phyloP scores from a whole-genome alignment of 2,797 vertebrate genomes.

The Tarsius wallacei region DNA sequence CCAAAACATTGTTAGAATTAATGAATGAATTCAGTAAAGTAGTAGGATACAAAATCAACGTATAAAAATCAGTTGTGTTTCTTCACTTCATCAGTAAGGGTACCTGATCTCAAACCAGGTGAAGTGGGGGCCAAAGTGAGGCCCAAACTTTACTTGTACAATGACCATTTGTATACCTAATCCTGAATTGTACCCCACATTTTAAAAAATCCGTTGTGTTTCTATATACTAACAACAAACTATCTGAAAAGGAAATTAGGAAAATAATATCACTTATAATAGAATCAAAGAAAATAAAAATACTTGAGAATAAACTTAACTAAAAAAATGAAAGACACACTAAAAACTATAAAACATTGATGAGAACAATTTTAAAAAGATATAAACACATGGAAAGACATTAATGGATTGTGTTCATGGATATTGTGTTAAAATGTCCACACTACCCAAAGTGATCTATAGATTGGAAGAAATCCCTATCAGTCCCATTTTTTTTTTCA shows the following conservation, averaged over 20 bases:
- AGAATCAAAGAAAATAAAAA: background rate
- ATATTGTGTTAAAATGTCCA: background rate
- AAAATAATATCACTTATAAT: background rate
- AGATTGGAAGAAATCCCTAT: background rate
- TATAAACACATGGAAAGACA: background rate
- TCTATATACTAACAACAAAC: background rate
- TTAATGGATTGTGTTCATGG: background rate
- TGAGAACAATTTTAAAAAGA: background rate
- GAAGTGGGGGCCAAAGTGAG: too few species aligned
- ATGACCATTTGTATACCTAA: too few species aligned
- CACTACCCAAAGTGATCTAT: background rate
- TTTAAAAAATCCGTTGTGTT: background rate
- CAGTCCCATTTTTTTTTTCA: background rate
- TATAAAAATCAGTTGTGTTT: background rate
- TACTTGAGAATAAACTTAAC: background rate
- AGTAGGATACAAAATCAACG: background rate
- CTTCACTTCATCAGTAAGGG: background rate
- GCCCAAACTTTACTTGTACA: too few species aligned
- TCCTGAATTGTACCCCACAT: too few species aligned
- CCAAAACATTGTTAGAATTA: background rate
- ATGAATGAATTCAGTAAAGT: background rate
- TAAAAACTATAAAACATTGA: background rate
- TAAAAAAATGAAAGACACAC: background rate
- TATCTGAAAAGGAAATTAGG: background rate
- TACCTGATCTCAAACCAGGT: too few species aligned